Evolutionary conservation across 2,888 invertebrate genomes (phyloP).

Genomic region (Molorchus minor): DNA sequence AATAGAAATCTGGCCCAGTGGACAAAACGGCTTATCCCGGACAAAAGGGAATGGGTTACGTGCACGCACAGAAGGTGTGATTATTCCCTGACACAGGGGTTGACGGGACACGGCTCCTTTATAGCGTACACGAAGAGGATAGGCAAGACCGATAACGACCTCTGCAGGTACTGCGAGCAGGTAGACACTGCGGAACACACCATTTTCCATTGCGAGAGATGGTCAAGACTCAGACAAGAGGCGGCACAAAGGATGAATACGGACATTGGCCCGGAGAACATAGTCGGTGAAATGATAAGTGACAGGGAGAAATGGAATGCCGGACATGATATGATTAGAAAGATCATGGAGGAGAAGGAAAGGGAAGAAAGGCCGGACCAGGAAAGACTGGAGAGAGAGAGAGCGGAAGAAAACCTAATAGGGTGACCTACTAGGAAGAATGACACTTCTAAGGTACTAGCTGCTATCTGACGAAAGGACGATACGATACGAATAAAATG

Average conservation of each 20-base stretch:
- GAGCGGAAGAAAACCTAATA: too few species aligned
- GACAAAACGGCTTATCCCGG: slow-evolving; percentile 14
- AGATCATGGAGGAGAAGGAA: neutral
- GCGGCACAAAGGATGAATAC: neutral
- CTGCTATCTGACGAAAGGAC: too few species aligned
- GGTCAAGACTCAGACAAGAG: neutral
- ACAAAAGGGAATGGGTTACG: neutral
- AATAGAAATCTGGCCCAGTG: neutral
- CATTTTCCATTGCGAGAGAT: slow-evolving; percentile 22
- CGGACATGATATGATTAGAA: neutral
- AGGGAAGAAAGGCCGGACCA: neutral
- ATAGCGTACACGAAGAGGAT: neutral
- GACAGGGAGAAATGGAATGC: neutral
- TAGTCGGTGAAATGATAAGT: neutral
- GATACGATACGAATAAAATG: too few species aligned
- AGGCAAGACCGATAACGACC: neutral
- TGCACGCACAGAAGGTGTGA: neutral
- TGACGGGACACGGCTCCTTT: slow-evolving; percentile 3
- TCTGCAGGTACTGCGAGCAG: slow-evolving; percentile 23
- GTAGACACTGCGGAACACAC: slow-evolving; percentile 25
- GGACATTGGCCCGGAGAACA: neutral
- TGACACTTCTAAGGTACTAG: too few species aligned
- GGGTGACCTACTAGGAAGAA: too few species aligned
- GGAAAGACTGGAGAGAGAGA: too few species aligned
- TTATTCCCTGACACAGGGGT: slow-evolving; percentile 20